Evolutionary conservation across 2,797 vertebrate species (phyloP).

Genomic region (Pteronotus mesoamericanus): DNA sequence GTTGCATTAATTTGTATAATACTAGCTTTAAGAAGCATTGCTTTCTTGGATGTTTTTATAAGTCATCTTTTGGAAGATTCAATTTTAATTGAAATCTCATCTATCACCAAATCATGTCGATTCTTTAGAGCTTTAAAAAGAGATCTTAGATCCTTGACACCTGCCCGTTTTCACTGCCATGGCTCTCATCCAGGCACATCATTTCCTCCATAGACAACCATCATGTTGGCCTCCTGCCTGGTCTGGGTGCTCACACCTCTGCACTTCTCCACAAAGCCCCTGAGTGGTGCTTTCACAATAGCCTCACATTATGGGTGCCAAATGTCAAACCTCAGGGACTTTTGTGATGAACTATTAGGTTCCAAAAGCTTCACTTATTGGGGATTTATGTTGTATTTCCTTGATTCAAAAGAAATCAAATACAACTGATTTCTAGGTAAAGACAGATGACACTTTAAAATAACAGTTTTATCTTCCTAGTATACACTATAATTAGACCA

Average conservation of each 20-base stretch:
- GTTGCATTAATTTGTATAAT: neutral
- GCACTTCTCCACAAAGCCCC: neutral
- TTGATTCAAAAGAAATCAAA: conserved; percentile 40
- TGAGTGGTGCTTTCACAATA: neutral
- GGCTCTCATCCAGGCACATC: neutral
- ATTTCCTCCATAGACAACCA: neutral
- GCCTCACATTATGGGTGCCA: neutral
- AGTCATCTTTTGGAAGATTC: neutral
- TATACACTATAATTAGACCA: conserved; percentile 42
- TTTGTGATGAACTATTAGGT: neutral
- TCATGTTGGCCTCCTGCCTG: no score
- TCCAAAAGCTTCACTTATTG: neutral
- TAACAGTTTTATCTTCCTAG: conserved; percentile 37
- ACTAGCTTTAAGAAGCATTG: neutral
- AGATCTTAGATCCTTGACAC: neutral
- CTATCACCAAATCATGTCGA: neutral
- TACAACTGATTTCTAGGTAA: conserved; percentile 28
- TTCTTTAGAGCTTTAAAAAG: neutral
- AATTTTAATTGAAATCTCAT: neutral
- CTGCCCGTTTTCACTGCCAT: neutral
- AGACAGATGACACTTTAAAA: conserved; percentile 54
- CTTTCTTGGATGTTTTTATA: neutral
- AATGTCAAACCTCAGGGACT: neutral
- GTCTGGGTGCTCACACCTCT: neutral
- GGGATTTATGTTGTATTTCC: neutral